Percentiles rank a stretch among this genome's conserved stretches.
phyloP scores from a whole-genome alignment of 2,113 vertebrate species.

The Hydropotes inermis region DNA sequence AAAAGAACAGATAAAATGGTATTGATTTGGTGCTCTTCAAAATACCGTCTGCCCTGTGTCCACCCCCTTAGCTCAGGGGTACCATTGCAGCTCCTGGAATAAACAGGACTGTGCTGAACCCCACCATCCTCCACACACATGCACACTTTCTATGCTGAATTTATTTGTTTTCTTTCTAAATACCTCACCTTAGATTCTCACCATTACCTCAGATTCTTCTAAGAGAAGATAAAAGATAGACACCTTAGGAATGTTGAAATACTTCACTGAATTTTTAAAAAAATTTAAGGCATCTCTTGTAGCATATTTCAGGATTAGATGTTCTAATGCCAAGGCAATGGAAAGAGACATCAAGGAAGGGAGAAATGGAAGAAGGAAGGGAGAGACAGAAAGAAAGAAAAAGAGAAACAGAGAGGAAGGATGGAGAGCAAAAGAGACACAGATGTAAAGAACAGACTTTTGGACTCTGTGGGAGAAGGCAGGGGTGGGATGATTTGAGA shows the following conservation, averaged over 20 bases:
- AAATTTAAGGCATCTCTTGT: neutral
- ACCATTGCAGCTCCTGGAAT: neutral
- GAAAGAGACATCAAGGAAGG: neutral
- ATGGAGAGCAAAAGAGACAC: neutral
- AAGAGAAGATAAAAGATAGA: neutral
- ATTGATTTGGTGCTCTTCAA: neutral
- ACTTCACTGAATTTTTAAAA: neutral
- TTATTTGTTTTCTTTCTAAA: neutral
- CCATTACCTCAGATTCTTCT: neutral
- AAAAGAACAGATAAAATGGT: neutral
- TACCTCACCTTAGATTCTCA: neutral
- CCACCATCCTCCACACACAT: neutral
- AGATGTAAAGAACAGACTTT: neutral
- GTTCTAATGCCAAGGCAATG: neutral
- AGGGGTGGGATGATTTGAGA: neutral
- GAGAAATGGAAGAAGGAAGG: neutral
- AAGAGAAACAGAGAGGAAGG: neutral
- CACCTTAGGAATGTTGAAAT: neutral
- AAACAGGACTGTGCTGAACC: rapidly evolving
- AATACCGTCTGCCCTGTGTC: neutral
- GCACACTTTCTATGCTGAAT: neutral
- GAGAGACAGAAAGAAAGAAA: neutral
- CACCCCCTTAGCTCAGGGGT: neutral
- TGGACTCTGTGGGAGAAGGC: neutral
- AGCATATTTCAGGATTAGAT: neutral